phyloP scores from a whole-genome alignment of 1,140 invertebrate genomes.

The Cepaea nemoralis region DNA sequence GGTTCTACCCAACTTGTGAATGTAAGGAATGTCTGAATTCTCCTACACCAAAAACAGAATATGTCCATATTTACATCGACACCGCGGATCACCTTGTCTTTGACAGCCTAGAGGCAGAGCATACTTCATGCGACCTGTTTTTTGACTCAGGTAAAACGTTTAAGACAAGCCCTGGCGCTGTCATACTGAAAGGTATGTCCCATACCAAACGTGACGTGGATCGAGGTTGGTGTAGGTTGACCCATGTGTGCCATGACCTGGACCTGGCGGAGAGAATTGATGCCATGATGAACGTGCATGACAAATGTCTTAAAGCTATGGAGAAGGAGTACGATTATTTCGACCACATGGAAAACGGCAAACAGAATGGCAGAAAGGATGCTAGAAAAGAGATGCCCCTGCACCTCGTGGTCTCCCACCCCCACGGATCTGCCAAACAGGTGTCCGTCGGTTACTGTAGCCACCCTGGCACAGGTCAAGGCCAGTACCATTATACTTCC shows the following conservation, averaged over 20 bases:
- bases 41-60: neutral
- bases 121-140: neutral
- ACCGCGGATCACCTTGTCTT: neutral
- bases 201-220: neutral
- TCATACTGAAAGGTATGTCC: neutral
- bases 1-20: no score
- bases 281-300: neutral
- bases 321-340: no score
- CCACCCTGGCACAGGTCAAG: no score
- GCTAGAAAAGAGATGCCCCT: no score
- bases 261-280: neutral
- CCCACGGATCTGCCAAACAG: no score
- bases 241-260: neutral
- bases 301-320: no score
- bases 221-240: neutral
- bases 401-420: no score
- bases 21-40: neutral
- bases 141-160: neutral
- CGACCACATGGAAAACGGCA: no score
- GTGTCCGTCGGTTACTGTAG: no score
- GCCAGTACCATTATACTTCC: no score
- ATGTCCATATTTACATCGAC: neutral
- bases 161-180: neutral
- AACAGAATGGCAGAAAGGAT: no score
- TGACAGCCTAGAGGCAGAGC: neutral